Conservation (phyloP, 2,797 vertebrate species). For the Luscinia megarhynchos region DNA sequence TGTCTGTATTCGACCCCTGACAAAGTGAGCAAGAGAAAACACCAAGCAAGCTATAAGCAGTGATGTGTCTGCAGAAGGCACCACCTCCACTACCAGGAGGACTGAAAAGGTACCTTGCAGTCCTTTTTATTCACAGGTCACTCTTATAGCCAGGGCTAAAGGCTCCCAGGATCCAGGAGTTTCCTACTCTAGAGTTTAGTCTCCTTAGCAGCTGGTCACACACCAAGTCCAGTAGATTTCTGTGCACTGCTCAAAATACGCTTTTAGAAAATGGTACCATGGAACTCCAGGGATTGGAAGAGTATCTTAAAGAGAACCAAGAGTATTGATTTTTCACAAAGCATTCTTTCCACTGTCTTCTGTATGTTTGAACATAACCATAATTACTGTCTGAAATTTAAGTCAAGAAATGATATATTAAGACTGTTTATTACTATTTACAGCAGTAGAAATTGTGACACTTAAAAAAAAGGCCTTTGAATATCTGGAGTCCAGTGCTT, state of each 20-base stretch:
- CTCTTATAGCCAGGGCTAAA: neutral
- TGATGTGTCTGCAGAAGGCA: neutral
- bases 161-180: neutral
- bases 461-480: neutral
- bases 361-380: neutral
- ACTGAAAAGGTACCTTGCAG: neutral
- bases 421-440: neutral
- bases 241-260: neutral
- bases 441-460: neutral
- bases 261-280: neutral
- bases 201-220: neutral
- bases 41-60: neutral
- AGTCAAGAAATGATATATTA: neutral
- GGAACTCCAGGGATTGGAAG: neutral
- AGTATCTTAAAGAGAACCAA: neutral
- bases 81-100: neutral
- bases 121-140: neutral
- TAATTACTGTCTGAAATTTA: neutral
- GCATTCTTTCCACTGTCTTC: neutral
- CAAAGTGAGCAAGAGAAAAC: slow-evolving; percentile 27
- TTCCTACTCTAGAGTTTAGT: neutral
- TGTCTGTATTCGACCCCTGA: neutral
- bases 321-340: neutral
- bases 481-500: neutral
- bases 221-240: neutral